Evolutionary conservation across 2,888 invertebrate species (phyloP), one percentile per base, ranked within the genome.

Genomic region (Abrostola triplasia): DNA sequence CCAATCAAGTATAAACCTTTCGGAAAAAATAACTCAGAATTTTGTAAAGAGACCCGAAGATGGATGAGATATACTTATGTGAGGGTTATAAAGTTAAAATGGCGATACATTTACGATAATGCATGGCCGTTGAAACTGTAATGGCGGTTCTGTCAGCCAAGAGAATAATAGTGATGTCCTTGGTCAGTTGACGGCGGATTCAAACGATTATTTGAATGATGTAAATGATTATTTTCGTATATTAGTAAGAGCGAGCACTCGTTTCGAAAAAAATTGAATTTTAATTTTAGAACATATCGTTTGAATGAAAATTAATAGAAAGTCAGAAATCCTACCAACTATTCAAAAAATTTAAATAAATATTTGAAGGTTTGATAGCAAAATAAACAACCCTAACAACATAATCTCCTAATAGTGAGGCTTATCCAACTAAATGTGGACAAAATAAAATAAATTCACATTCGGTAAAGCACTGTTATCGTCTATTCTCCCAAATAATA

Each of bases 21-120:
- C 24, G 0, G 36, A 65, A 79, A 78, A 75, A 70, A 60, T 59
- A 59, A 57, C 47, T 68, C 58, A 74, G 73, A 74, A 80, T 78
- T 78, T 76, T 76, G 75, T 79, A 71, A 80, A 79, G 67, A 71
- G 71, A 68, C 73, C 73, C 70, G 62, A 73, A 83, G 84, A 87
- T 78, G 78, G 80, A 87, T 85, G 48, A 67, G 72, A 72, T 73
- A 73, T 78, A 82, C 84, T 86, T 86, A 88, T 84, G 83, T 79
- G 81, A 77, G 82, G 82, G 82, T 83, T 85, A 87, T 89, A 88
- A 89, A 89, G 87, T 88, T 88, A 87, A 87, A 90, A 87, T 82
- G 85, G 83, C 88, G 84, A 88, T 89, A 91, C 89, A 88, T 91
- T 90, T 87, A 85, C 87, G 87, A 85, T 90, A 90, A 90, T 90